phyloP scores from a whole-genome alignment of 2,888 invertebrate species.

The Cantharis flavilabris region DNA sequence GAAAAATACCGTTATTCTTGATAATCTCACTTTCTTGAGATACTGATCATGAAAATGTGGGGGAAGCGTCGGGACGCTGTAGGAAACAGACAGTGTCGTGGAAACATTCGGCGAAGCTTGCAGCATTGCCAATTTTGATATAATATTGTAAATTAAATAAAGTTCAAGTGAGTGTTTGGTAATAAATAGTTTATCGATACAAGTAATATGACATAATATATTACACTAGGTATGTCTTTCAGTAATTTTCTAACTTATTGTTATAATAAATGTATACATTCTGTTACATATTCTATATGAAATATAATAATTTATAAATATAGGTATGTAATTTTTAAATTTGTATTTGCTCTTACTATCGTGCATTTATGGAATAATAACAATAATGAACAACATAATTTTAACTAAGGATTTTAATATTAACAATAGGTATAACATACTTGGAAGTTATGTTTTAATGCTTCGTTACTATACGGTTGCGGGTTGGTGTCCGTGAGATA shows the following conservation, averaged over 20 bases:
- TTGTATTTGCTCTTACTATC: neutral
- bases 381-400: neutral
- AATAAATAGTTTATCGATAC: neutral
- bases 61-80: slow-evolving; percentile 38
- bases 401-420: neutral
- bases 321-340: neutral
- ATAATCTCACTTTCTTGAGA: slow-evolving; percentile 18
- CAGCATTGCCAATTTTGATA: neutral
- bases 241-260: neutral
- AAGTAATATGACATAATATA: neutral
- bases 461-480: neutral
- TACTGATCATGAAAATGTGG: slow-evolving; percentile 27
- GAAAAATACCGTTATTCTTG: neutral
- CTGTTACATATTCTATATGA: neutral
- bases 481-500: neutral
- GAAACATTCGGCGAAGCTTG: slow-evolving; percentile 33
- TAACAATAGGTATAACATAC: neutral
- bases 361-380: neutral
- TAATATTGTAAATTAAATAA: neutral
- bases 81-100: slow-evolving; percentile 35
- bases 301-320: neutral
- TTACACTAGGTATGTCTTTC: neutral
- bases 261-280: neutral
- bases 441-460: neutral
- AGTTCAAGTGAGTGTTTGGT: neutral